Conservation (phyloP, 2,797 vertebrate genomes). For the Orestias chungarensis region DNA sequence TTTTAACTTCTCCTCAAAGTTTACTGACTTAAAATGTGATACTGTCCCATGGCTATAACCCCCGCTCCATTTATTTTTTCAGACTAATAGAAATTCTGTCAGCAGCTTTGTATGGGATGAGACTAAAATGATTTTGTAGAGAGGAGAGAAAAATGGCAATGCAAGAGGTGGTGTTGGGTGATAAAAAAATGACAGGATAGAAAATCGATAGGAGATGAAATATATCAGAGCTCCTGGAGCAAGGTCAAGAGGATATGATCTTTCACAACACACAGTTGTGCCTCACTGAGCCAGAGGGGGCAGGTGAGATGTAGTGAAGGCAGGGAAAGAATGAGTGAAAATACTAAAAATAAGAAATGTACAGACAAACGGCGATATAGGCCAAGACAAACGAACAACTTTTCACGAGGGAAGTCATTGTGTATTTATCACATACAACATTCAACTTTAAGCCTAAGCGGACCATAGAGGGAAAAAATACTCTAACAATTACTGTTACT, state of each 20-base stretch:
- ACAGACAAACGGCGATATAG: conserved; percentile 55
- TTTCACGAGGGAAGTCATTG: conserved; percentile 47
- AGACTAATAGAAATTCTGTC: conserved; percentile 76
- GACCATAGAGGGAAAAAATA: conserved; percentile 34
- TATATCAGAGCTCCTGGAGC: conserved; percentile 81
- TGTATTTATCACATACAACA: conserved; percentile 61
- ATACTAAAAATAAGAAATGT: conserved; percentile 20
- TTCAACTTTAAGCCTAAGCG: conserved; percentile 40
- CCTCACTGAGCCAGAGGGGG: conserved; percentile 69
- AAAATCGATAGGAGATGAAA: conserved; percentile 84
- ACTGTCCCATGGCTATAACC: conserved; percentile 52
- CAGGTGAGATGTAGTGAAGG: conserved; percentile 35
- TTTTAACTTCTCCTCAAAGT: conserved; percentile 67
- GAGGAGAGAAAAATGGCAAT: conserved; percentile 68
- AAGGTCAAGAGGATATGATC: conserved; percentile 85
- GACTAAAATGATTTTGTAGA: conserved; percentile 78
- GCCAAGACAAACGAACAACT: conserved; percentile 53
- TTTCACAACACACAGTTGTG: conserved; percentile 73
- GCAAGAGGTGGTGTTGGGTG: conserved; percentile 59
- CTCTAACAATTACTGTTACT: conserved; percentile 26
- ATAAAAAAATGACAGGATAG: conserved; percentile 71
- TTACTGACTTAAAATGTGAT: conserved; percentile 76
- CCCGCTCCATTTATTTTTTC: conserved; percentile 16
- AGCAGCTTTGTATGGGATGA: conserved; percentile 74
- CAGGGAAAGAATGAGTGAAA: conserved; percentile 30